These are phyloP conservation scores for Notodonta ziczac DNA, from an alignment of 2,888 invertebrate species.

Conservation along the genomic window DNA sequence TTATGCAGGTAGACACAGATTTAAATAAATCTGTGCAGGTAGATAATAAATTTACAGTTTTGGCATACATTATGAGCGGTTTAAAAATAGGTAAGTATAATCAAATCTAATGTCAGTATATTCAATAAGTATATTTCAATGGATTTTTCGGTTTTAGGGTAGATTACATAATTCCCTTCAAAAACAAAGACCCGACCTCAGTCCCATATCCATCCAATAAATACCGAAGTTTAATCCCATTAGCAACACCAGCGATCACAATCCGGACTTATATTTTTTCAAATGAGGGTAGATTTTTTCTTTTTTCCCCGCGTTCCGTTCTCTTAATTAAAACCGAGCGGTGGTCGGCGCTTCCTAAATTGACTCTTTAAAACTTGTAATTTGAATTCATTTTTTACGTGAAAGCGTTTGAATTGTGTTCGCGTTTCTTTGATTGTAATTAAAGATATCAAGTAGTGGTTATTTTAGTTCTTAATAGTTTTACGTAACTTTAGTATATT, in stretches of 20 bases:
- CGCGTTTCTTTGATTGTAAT: background rate
- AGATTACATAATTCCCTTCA: background rate
- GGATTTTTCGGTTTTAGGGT: background rate
- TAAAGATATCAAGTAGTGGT: background rate
- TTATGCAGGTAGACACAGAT: too few relatives aligned
- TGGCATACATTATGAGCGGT: too few relatives aligned
- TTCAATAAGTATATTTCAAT: too few relatives aligned
- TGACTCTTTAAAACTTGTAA: slow-evolving; percentile 63
- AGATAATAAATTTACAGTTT: too few relatives aligned
- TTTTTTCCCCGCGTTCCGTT: slow-evolving; percentile 37
- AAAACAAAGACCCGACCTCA: background rate
- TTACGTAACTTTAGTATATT: background rate
- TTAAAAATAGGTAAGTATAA: background rate
- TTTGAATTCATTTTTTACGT: slow-evolving; percentile 47
- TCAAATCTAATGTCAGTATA: background rate
- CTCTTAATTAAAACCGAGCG: slow-evolving; percentile 57
- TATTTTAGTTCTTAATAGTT: background rate
- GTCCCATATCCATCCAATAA: slow-evolving; percentile 6
- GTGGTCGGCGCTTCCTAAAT: slow-evolving; percentile 48
- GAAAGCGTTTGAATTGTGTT: slow-evolving; percentile 13
- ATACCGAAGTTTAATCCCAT: slow-evolving; percentile 8
- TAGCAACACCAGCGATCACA: slow-evolving; percentile 7
- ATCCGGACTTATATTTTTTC: slow-evolving; percentile 12
- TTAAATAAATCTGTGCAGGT: too few relatives aligned
- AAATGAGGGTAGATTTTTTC: slow-evolving; percentile 23